Percentiles rank a stretch among this genome's conserved stretches.
phyloP scores from a whole-genome alignment of 2,113 vertebrate species.

The Megaceryle maxima region DNA sequence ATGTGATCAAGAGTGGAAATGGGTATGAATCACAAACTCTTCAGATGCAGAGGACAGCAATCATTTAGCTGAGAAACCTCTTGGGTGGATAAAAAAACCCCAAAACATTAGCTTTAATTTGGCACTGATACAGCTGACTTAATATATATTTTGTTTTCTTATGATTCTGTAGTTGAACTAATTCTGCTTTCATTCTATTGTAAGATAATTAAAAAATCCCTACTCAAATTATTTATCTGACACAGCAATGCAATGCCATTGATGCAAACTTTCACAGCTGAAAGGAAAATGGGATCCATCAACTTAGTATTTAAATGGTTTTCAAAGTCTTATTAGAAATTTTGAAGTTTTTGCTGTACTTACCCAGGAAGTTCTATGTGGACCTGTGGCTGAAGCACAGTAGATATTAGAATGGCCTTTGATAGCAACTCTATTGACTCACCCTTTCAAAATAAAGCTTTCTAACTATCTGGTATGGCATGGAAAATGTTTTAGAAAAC shows the following conservation, averaged over 20 bases:
- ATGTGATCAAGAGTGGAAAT: constrained; percentile 24
- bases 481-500: neutral
- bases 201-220: neutral
- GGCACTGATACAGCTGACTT: neutral
- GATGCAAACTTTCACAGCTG: neutral
- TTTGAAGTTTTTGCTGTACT: neutral
- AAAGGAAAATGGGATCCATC: neutral
- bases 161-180: neutral
- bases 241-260: neutral
- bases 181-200: neutral
- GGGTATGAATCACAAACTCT: neutral
- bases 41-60: neutral
- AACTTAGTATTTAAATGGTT: neutral
- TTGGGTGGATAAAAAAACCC: neutral
- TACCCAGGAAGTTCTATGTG: neutral
- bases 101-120: neutral
- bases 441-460: neutral
- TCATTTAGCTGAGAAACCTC: neutral
- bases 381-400: neutral
- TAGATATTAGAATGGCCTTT: neutral
- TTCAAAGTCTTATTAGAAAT: neutral
- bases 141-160: neutral
- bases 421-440: neutral
- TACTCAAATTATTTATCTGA: neutral
- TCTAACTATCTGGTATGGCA: neutral